Evolutionary conservation across 53 echinoderm and acorn worm species (phyloP), one percentile per base, ranked within the genome.

Genomic region (Zoroaster sp.): DNA sequence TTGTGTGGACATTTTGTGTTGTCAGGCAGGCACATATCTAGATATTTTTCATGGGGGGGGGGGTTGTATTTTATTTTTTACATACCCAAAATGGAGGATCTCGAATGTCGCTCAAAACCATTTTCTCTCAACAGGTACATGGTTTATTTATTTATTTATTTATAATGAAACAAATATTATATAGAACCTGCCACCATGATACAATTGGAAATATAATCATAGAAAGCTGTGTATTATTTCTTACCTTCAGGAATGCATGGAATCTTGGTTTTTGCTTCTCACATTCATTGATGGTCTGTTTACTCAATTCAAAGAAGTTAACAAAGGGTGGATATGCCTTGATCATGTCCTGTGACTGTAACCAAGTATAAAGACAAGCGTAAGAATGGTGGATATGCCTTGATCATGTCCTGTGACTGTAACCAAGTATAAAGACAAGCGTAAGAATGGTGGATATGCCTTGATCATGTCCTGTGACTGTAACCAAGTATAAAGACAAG

Each of bases 311-410:
- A 95, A 94, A 97, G 93, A 93, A 97, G 83, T 97, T 97, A 32
- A 97, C 98, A 89, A 97, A 97, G 3, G 95, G 79, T 74, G 98
- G 98, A 52, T 97, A 97, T 30, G 98, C 98, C 44, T 97, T 95
- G 67, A 90, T 95, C 89, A 97, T 95, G 73, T 97, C 98, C 3
- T 67, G 51, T 28, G 95, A 86, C 98, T 97, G 88, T 44, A 92
- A 89, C 23, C 33, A n/a, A 79, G 14, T 66, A 42, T 4, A 34
- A 72, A 42, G 42, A n/a, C n/a, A n/a, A n/a, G n/a, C n/a, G n/a
- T n/a, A n/a, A n/a, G n/a, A 97, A 97, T 4, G 95, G 79, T 74
- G 98, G 98, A 52, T 97, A 97, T 30, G 98, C 98, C 44, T 97
- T 95, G 67, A 90, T 95, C 89, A 97, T 95, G 73, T 97, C 98